These are phyloP conservation scores for Sympetrum striolatum DNA, from an alignment of 2,888 invertebrate genomes.

Conservation along the genomic window DNA sequence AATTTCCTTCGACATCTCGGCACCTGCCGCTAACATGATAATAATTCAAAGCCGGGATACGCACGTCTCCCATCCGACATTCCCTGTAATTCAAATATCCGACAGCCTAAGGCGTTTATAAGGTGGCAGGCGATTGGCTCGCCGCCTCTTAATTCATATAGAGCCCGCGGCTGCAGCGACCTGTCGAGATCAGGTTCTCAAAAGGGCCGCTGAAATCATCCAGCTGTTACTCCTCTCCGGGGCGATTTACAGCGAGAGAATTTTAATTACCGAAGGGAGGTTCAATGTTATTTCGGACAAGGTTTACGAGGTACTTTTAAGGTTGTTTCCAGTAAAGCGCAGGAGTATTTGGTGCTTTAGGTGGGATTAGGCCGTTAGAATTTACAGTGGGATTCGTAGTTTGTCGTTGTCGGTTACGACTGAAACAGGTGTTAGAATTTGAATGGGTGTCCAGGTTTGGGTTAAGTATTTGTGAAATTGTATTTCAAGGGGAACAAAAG, in stretches of 20 bases:
- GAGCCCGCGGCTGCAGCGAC: not conserved
- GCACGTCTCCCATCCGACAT: not conserved
- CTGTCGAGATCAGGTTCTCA: not conserved
- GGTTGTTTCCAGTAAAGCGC: too few species aligned
- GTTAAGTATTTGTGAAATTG: too few species aligned
- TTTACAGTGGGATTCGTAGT: too few species aligned
- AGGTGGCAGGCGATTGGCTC: conserved; percentile 1
- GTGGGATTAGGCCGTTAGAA: too few species aligned
- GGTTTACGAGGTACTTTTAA: not conserved
- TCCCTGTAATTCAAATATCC: conserved; percentile 26
- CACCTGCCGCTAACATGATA: conserved; percentile 12
- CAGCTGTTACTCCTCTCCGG: not conserved
- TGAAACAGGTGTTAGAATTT: too few species aligned
- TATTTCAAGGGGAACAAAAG: too few species aligned
- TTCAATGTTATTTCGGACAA: not conserved
- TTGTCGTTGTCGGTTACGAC: too few species aligned
- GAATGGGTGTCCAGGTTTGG: too few species aligned
- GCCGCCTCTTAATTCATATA: not conserved
- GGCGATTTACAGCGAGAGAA: not conserved
- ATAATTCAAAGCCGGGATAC: conserved; percentile 1
- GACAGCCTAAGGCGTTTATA: conserved; percentile 17
- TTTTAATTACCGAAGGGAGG: not conserved
- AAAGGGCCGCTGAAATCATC: not conserved
- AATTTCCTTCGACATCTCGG: not conserved
- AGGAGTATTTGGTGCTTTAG: too few species aligned